Evolutionary conservation across 1,140 invertebrate genomes (phyloP), one percentile per base, ranked within the genome.

Genomic region (Drosophila subobscura): DNA sequence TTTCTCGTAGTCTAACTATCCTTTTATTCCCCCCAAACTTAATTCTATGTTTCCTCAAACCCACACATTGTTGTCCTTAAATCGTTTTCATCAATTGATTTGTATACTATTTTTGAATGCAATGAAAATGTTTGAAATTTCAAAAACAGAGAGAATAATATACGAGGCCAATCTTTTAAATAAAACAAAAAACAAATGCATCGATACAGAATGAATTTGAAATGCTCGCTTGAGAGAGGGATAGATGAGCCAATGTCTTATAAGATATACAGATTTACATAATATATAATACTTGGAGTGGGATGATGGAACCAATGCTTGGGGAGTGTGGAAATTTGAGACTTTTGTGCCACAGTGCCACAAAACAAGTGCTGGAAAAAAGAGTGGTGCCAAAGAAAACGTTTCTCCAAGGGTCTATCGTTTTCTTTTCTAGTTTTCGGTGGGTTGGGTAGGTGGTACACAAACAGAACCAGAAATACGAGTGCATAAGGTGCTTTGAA

Each of bases 41-140:
- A 2, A n/a, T 29, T 47, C 5, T 12, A 37, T 8, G 12, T 14
- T 29, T n/a, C 7, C 8, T 14, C 29, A 29, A 29, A 29, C 16
- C 10, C 10, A 8, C 44, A 16, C 37, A 25, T 6, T 2, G 25
- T 61, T 64, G 60, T 56, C 53, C 76, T 55, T 54, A 10, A 12
- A 45, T 55, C 40, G 33, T 44, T 49, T 71, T 20, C 7, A 47
- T 25, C 33, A 37, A 41, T 50, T 45, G 33, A 52, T 59, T 52
- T 40, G 44, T 41, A 25, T 72, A 22, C 33, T 14, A 12, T 16
- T 57, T 49, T 49, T 61, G 10, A 20, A 61, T 47, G 52, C 47
- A 41, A 83, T 78, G 79, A 83, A 70, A 74, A 83, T 84, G 70
- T 63, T 78, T 74, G 64, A 74, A 64, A 72, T 65, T 58, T 58